Conservation (phyloP, 2,888 invertebrate species). For the Tenthredo mesomela region DNA sequence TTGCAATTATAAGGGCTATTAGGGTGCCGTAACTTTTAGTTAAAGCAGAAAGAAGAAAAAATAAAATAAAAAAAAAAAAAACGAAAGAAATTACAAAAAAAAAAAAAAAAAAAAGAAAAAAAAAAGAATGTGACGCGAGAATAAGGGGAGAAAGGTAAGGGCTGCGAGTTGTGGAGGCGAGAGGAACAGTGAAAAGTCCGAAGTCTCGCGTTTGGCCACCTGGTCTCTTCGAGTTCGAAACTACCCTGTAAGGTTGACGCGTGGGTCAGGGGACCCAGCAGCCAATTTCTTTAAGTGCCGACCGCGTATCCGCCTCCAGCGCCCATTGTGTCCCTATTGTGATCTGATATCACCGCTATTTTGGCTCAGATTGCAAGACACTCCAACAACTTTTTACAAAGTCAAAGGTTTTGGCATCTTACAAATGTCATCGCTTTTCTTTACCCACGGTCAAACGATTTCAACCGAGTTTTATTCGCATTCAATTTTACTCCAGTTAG, state of each 20-base stretch:
- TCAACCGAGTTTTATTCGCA: constrained; percentile 27
- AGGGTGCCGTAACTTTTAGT: constrained; percentile 2
- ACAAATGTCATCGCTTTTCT: constrained; percentile 47
- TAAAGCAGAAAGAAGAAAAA: not conserved
- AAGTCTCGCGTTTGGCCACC: constrained; percentile 57
- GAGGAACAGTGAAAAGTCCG: constrained; percentile 33
- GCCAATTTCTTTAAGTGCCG: constrained; percentile 76
- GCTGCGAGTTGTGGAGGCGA: constrained; percentile 11
- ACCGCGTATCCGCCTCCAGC: constrained; percentile 61
- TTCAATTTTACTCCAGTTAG: constrained; percentile 19
- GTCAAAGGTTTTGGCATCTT: constrained; percentile 48
- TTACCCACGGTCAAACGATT: constrained; percentile 27
- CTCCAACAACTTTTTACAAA: constrained; percentile 53
- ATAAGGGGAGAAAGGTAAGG: constrained; percentile 31
- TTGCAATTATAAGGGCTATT: constrained; percentile 20
- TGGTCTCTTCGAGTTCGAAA: constrained; percentile 69
- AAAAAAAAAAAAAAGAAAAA: not conserved
- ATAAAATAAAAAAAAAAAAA: too few relatives aligned
- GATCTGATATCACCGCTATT: constrained; percentile 71
- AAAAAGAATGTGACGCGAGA: not conserved
- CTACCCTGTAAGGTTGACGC: constrained; percentile 69
- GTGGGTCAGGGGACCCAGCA: constrained; percentile 71
- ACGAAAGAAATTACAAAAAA: not conserved
- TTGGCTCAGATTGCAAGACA: constrained; percentile 66
- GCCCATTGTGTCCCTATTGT: constrained; percentile 70